Conservation (phyloP, 2,888 invertebrate species). For the Nomada lathburiana region DNA sequence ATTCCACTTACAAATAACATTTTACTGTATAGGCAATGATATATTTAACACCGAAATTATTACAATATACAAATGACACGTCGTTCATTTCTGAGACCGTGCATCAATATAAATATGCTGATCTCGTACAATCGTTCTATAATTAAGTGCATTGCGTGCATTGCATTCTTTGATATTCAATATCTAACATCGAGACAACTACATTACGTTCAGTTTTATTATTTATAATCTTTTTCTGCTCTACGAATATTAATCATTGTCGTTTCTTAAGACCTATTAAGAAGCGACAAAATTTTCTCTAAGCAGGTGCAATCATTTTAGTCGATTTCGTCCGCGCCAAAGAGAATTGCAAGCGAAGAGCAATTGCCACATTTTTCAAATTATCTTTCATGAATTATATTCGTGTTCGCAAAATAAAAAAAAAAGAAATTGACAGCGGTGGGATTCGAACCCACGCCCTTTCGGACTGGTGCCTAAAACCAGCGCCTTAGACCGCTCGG, state of each 20-base stretch:
- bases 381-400: too few relatives aligned
- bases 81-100: not conserved
- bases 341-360: not conserved
- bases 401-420: not conserved
- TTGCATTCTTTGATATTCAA: not conserved
- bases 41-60: not conserved
- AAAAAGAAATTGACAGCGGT: conserved; percentile 85
- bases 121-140: not conserved
- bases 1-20: not conserved
- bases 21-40: not conserved
- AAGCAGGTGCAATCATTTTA: too few relatives aligned
- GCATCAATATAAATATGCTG: not conserved
- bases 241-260: not conserved
- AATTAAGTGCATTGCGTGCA: conserved; percentile 6
- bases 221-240: not conserved
- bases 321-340: not conserved
- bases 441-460: conserved; percentile 89
- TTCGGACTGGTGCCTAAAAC: conserved; percentile 88
- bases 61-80: not conserved
- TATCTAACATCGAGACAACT: not conserved
- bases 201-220: not conserved
- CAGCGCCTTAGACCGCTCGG: conserved; percentile 89
- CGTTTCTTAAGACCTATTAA: not conserved
- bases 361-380: too few relatives aligned
- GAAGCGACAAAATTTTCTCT: not conserved